These are phyloP conservation scores for Lampris incognitus DNA, from an alignment of 2,113 vertebrate genomes.

Conservation along the genomic window DNA sequence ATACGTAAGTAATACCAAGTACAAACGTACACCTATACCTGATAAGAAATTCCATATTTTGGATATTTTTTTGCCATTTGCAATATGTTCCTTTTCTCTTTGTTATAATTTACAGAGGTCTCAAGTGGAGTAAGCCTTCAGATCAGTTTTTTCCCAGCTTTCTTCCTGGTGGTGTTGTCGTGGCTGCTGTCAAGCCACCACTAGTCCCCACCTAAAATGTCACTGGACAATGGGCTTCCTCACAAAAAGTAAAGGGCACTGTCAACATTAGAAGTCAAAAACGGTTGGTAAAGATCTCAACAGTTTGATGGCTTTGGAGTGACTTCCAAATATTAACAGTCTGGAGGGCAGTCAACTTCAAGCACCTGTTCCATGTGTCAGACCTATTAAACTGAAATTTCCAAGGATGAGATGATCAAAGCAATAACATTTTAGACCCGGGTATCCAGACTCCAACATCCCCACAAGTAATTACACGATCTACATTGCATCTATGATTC, in stretches of 20 bases:
- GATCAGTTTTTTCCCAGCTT: constrained; percentile 48
- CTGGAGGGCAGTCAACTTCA: too few species aligned
- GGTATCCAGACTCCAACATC: neutral
- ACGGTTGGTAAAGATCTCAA: neutral
- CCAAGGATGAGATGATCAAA: neutral
- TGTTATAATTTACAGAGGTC: constrained; percentile 17
- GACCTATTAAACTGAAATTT: neutral
- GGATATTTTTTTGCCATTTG: neutral
- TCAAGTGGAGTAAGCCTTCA: constrained; percentile 38
- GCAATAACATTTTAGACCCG: neutral
- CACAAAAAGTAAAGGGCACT: constrained; percentile 10
- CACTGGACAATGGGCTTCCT: neutral
- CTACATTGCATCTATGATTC: too few species aligned
- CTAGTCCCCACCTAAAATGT: constrained; percentile 2
- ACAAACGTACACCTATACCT: neutral
- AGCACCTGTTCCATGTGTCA: neutral
- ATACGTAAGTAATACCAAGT: constrained; percentile 27
- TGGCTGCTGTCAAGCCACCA: constrained; percentile 35
- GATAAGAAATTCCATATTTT: neutral
- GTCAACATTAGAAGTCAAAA: neutral
- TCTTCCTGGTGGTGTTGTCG: constrained; percentile 38
- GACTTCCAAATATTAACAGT: neutral
- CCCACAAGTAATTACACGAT: too few species aligned
- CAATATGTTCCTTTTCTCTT: neutral
- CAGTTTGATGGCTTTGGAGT: neutral